phyloP scores from a whole-genome alignment of 2,888 invertebrate genomes.

The Lasioglossum vierecki region DNA sequence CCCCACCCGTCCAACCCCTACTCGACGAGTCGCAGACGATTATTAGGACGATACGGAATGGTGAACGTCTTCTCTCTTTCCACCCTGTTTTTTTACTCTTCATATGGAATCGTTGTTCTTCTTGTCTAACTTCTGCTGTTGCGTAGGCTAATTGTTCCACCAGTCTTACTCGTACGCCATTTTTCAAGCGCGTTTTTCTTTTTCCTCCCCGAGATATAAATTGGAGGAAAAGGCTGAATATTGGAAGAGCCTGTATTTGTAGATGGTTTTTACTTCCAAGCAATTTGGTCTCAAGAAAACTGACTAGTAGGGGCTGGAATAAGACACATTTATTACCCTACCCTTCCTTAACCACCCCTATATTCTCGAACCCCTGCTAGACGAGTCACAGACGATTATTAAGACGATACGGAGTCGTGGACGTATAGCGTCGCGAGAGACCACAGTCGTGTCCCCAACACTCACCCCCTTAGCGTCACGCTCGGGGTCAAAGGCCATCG shows the following conservation, averaged over 20 bases:
- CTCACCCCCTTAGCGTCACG: not conserved
- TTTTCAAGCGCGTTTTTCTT: not conserved
- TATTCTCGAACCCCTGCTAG: not conserved
- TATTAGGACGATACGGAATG: slow-evolving; percentile 77
- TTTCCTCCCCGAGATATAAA: not conserved
- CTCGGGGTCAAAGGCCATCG: slow-evolving; percentile 65
- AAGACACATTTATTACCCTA: not conserved
- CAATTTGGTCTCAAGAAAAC: not conserved
- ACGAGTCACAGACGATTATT: slow-evolving; percentile 1
- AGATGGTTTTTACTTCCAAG: no score
- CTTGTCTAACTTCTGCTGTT: not conserved
- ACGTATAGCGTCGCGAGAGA: not conserved
- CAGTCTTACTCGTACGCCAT: not conserved
- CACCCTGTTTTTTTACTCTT: not conserved
- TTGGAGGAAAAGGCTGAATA: not conserved
- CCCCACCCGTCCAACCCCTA: slow-evolving; percentile 23
- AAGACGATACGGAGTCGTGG: slow-evolving; percentile 12
- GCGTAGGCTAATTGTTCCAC: not conserved
- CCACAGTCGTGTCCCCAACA: not conserved
- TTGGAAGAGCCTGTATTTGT: not conserved
- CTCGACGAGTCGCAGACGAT: slow-evolving; percentile 72
- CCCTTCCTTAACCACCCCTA: not conserved
- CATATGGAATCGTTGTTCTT: not conserved
- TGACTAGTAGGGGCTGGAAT: slow-evolving; percentile 26
- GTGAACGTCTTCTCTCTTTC: slow-evolving; percentile 52